Percentiles rank a stretch among this genome's conserved stretches.
Evolutionary conservation across 2,797 vertebrate species (phyloP).

Genomic region (Takifugu ocellatus): DNA sequence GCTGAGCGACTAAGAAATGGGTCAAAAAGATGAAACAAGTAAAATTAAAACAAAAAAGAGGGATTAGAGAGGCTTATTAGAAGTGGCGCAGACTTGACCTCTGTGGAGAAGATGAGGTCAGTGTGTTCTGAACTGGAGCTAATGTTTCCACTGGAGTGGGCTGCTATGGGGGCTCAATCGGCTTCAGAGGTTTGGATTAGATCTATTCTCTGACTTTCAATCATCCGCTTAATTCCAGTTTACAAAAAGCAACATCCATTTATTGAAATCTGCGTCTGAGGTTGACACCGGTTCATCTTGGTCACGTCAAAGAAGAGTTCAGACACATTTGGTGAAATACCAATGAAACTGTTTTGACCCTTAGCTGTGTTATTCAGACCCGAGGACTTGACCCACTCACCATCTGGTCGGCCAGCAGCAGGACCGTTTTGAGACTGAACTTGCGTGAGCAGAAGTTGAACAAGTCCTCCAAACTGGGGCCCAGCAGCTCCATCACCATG

Average conservation of each 20-base stretch:
- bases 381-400: conserved; percentile 64
- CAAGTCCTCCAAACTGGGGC: conserved; percentile 93
- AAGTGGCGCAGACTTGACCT: conserved; percentile 11
- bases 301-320: background rate
- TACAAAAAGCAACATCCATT: conserved; percentile 35
- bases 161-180: conserved; percentile 9
- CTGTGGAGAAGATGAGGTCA: conserved; percentile 15
- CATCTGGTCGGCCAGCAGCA: conserved; percentile 97
- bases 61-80: conserved; percentile 23
- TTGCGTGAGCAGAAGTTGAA: conserved; percentile 99
- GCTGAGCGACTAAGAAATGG: conserved; percentile 15
- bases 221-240: conserved; percentile 32
- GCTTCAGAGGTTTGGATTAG: conserved; percentile 27
- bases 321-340: background rate
- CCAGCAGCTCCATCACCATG: conserved; percentile 97
- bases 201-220: conserved; percentile 38
- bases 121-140: conserved; percentile 27
- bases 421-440: conserved; percentile 96
- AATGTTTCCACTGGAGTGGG: conserved; percentile 20
- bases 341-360: too few species aligned
- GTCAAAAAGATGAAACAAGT: conserved; percentile 31
- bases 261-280: conserved; percentile 17
- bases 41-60: conserved; percentile 15
- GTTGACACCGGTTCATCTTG: background rate
- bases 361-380: too few species aligned